phyloP scores from a whole-genome alignment of 2,113 vertebrate genomes.

The Arothron firmamentum region DNA sequence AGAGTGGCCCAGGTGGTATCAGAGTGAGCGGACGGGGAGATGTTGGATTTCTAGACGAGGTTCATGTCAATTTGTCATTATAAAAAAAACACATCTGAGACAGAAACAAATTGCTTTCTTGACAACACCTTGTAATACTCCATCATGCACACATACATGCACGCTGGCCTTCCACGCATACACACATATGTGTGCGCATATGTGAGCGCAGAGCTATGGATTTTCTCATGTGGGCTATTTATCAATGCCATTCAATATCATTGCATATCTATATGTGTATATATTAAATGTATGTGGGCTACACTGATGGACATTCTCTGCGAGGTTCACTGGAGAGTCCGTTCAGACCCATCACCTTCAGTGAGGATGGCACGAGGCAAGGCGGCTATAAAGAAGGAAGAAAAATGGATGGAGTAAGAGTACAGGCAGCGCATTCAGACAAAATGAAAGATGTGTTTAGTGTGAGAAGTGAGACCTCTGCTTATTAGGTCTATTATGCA shows the following conservation, averaged over 20 bases:
- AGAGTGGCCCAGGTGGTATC: constrained; percentile 37
- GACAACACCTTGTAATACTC: constrained; percentile 72
- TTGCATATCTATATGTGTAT: constrained; percentile 54
- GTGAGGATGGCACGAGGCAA: constrained; percentile 22
- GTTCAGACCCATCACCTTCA: constrained; percentile 11
- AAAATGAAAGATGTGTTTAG: constrained; percentile 31
- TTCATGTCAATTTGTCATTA: constrained; percentile 65
- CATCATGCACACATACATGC: constrained; percentile 52
- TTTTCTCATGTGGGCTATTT: constrained; percentile 51
- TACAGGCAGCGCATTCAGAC: constrained; percentile 41
- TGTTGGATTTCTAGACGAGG: constrained; percentile 58
- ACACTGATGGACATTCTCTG: constrained; percentile 12
- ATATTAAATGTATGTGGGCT: constrained; percentile 31
- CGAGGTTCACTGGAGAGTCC: constrained; percentile 31
- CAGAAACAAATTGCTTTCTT: constrained; percentile 74
- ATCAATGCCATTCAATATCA: constrained; percentile 63
- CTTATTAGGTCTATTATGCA: constrained; percentile 19
- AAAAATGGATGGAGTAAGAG: neutral
- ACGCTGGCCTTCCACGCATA: constrained; percentile 3
- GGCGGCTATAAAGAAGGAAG: constrained; percentile 33
- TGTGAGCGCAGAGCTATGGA: constrained; percentile 21
- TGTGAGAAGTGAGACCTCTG: constrained; percentile 28
- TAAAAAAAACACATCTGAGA: constrained; percentile 58
- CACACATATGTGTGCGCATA: constrained; percentile 6
- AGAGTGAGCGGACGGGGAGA: constrained; percentile 28